Conservation (phyloP, 2,888 invertebrate species). For the Rosalia funebris region DNA sequence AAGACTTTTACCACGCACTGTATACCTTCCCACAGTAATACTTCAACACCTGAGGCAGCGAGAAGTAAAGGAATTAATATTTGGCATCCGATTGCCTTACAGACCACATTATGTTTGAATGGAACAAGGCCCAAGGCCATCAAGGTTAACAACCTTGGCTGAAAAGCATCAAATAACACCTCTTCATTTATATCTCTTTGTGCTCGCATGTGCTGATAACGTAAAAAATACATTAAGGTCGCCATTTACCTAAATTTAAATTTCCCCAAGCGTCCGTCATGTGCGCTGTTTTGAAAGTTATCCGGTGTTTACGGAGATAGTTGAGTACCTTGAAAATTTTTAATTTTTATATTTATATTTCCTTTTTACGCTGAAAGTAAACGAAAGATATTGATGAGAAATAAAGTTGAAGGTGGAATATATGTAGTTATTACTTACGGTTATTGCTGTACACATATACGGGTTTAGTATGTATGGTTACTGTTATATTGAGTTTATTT, state of each 20-base stretch:
- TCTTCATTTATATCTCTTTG: conserved; percentile 24
- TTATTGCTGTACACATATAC: no score
- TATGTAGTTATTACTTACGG: no score
- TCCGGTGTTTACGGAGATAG: conserved; percentile 39
- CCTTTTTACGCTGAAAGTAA: conserved; percentile 44
- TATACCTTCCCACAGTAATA: no score
- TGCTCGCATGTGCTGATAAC: conserved; percentile 2
- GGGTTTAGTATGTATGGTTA: no score
- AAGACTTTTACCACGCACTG: no score
- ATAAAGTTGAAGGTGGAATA: conserved; percentile 38
- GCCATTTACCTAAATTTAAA: conserved; percentile 39
- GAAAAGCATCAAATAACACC: conserved; percentile 43
- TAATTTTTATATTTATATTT: conserved; percentile 43
- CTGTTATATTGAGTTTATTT: no score
- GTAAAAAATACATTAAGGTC: conserved; percentile 17
- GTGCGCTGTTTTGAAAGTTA: conserved; percentile 37
- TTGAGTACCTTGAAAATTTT: conserved; percentile 47
- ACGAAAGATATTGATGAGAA: conserved; percentile 40
- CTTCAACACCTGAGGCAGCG: no score
- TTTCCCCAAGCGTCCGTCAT: conserved; percentile 32
- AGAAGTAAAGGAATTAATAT: no score
- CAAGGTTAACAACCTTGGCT: conserved; percentile 50
- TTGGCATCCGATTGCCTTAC: no score
- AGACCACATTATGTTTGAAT: no score
- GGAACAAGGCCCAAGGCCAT: conserved; percentile 51